Evolutionary conservation across 2,113 vertebrate genomes (phyloP).

Genomic region (Crotophaga sulcirostris): DNA sequence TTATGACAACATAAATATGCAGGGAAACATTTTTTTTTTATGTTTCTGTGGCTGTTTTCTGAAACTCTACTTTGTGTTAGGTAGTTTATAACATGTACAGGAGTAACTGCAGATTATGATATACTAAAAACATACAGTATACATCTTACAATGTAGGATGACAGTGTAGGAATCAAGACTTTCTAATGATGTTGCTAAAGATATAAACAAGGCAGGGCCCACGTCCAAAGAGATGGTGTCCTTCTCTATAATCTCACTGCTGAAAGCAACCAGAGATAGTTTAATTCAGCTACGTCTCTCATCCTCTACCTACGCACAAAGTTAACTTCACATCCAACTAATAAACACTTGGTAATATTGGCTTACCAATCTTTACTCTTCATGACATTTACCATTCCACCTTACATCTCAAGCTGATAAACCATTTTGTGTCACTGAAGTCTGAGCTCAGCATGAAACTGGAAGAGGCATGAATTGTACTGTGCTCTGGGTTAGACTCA

Average conservation of each 20-base stretch:
- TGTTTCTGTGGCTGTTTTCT: background rate
- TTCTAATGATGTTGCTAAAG: background rate
- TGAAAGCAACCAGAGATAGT: background rate
- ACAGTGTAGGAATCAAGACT: background rate
- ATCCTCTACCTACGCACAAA: background rate
- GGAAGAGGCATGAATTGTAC: background rate
- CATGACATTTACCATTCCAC: background rate
- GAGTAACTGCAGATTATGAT: background rate
- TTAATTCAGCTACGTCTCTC: background rate
- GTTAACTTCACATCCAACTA: background rate
- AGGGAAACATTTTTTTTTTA: background rate
- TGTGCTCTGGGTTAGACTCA: background rate
- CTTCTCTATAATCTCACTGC: background rate
- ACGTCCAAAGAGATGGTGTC: fast-evolving
- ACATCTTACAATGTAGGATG: background rate
- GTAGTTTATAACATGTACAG: background rate
- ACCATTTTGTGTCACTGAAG: background rate
- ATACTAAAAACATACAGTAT: background rate
- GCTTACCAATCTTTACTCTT: background rate
- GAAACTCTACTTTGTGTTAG: background rate
- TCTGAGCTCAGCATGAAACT: background rate
- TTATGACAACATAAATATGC: background rate
- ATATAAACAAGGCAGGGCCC: background rate
- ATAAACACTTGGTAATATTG: background rate
- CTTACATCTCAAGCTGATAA: background rate